Evolutionary conservation across 2,113 vertebrate species (phyloP).

Genomic region (Oplegnathus fasciatus): DNA sequence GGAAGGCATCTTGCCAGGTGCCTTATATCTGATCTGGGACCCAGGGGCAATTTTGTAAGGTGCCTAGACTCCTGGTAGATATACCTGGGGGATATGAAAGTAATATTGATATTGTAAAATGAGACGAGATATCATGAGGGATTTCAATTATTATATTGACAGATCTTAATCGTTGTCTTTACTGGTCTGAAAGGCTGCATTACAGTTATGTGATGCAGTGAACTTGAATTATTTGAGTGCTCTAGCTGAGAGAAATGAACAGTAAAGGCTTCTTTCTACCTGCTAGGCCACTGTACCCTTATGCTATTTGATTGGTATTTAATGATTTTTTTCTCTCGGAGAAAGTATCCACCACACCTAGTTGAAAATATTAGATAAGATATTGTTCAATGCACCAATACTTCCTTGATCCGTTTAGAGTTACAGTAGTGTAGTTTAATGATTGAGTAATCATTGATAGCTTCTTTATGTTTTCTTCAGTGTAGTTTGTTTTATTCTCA

Average conservation of each 20-base stretch:
- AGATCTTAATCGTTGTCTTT: not conserved
- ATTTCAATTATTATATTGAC: not conserved
- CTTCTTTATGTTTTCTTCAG: not conserved
- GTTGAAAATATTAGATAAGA: not conserved
- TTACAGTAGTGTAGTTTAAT: not conserved
- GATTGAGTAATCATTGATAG: not conserved
- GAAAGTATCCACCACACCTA: not conserved
- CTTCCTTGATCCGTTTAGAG: not conserved
- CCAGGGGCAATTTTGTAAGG: not conserved
- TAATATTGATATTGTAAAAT: slow-evolving; percentile 8
- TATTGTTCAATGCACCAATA: not conserved
- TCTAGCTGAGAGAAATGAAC: slow-evolving; percentile 1
- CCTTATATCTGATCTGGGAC: not conserved
- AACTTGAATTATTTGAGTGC: not conserved
- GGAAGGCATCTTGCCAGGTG: slow-evolving; percentile 4
- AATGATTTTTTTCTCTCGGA: not conserved
- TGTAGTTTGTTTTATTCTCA: not conserved
- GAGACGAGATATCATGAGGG: not conserved
- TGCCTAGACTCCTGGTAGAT: not conserved
- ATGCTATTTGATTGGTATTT: not conserved
- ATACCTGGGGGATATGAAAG: slow-evolving; percentile 3
- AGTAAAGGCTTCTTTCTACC: not conserved
- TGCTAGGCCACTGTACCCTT: too few relatives aligned
- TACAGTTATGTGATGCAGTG: not conserved
- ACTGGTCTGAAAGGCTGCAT: not conserved